A percentile compares a stretch with the other conserved stretches of the same genome.
Evolutionary conservation across 2,113 vertebrate species (phyloP).

Genomic region (Oncorhynchus nerka): DNA sequence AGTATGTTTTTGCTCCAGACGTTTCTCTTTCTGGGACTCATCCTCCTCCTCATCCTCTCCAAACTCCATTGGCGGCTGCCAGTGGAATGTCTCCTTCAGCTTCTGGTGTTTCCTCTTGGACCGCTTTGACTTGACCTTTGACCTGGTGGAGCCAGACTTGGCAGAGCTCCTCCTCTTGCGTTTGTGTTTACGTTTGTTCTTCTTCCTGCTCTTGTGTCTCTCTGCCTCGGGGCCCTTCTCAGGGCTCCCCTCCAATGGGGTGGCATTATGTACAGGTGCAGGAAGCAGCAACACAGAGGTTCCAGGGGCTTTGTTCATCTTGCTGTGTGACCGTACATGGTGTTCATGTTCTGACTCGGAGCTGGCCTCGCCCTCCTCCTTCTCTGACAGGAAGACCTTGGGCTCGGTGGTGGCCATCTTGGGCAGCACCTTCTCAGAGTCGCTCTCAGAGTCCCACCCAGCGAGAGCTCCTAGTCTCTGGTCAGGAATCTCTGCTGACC

Average conservation of each 20-base stretch:
- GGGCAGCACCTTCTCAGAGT: constrained; percentile 71
- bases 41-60: constrained; percentile 91
- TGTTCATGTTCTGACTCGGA: constrained; percentile 80
- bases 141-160: constrained; percentile 72
- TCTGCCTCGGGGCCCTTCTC: constrained; percentile 44
- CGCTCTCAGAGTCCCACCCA: constrained; percentile 87
- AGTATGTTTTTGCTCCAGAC: background rate
- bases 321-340: constrained; percentile 33
- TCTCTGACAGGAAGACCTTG: constrained; percentile 73
- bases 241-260: constrained; percentile 56
- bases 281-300: constrained; percentile 12
- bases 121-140: constrained; percentile 80
- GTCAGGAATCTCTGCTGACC: constrained; percentile 39
- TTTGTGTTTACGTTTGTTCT: constrained; percentile 77
- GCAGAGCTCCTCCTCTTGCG: constrained; percentile 73
- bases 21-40: constrained; percentile 60
- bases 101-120: constrained; percentile 88
- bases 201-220: constrained; percentile 78
- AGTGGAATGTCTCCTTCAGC: constrained; percentile 88
- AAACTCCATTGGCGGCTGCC: constrained; percentile 96
- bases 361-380: constrained; percentile 94
- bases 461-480: constrained; percentile 71
- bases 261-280: constrained; percentile 28
- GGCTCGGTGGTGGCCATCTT: constrained; percentile 51
- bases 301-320: constrained; percentile 42